Evolutionary conservation across 2,113 vertebrate genomes (phyloP).

Genomic region (Orycteropus afer): DNA sequence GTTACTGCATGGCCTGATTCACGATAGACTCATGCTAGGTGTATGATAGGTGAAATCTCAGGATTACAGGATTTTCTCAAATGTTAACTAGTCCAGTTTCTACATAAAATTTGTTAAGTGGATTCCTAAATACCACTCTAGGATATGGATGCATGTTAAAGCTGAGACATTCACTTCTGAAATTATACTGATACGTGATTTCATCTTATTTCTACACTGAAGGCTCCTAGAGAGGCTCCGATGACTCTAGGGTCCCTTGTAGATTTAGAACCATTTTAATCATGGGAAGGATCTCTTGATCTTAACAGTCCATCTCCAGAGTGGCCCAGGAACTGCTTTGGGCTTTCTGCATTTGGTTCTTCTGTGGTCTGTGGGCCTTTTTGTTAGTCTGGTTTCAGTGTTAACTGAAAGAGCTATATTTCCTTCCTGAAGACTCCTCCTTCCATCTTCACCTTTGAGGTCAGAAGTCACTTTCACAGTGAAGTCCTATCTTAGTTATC

Average conservation of each 20-base stretch:
- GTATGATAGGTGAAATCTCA: conserved; percentile 14
- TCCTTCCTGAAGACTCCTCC: not conserved
- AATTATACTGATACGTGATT: conserved; percentile 20
- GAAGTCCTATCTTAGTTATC: not conserved
- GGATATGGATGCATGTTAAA: not conserved
- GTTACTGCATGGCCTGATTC: not conserved
- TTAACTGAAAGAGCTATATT: not conserved
- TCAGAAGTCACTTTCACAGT: not conserved
- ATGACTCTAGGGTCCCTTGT: not conserved
- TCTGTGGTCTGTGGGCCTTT: not conserved
- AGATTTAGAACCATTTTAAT: not conserved
- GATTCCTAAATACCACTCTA: not conserved
- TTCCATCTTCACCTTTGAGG: not conserved
- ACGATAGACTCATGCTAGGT: not conserved
- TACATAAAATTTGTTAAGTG: not conserved
- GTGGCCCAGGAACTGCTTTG: not conserved
- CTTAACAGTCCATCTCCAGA: not conserved
- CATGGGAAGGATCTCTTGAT: not conserved
- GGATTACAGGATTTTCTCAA: not conserved
- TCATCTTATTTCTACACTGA: conserved; percentile 32
- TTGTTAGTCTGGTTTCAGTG: not conserved
- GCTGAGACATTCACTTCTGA: not conserved
- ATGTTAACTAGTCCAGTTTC: not conserved
- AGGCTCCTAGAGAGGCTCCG: not conserved
- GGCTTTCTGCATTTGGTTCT: not conserved